Conservation (phyloP, 2,113 vertebrate genomes). For the Tachycineta bicolor region DNA sequence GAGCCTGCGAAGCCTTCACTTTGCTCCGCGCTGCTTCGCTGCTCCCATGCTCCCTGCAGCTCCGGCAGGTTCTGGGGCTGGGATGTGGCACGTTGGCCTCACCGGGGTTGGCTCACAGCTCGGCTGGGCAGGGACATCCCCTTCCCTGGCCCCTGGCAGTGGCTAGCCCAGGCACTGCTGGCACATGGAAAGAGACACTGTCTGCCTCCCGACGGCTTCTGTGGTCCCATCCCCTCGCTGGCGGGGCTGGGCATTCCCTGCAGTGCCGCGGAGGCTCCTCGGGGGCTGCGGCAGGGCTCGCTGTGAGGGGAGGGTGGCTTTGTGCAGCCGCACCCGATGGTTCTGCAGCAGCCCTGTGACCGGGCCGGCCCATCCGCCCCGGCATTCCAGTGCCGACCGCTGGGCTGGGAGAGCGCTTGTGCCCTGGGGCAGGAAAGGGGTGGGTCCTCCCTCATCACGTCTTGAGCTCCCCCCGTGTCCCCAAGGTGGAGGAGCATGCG, state of each 20-base stretch:
- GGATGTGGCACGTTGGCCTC: rapidly evolving
- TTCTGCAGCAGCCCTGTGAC: too few relatives aligned
- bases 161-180: rapidly evolving
- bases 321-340: rapidly evolving
- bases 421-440: neutral
- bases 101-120: rapidly evolving
- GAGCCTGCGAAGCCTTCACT: rapidly evolving
- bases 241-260: neutral
- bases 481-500: neutral
- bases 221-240: rapidly evolving
- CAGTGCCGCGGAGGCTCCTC: rapidly evolving
- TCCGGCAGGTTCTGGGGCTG: rapidly evolving
- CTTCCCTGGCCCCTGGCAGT: rapidly evolving
- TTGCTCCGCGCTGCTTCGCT: rapidly evolving
- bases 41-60: neutral
- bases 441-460: rapidly evolving
- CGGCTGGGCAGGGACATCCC: neutral
- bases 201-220: rapidly evolving
- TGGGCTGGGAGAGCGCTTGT: rapidly evolving
- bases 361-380: neutral
- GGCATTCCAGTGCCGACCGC: rapidly evolving
- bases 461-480: neutral
- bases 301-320: neutral
- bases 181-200: rapidly evolving
- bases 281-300: rapidly evolving